Evolutionary conservation across 2,797 vertebrate species (phyloP), one percentile per base, ranked within the genome.

Genomic region (Picus viridis): DNA sequence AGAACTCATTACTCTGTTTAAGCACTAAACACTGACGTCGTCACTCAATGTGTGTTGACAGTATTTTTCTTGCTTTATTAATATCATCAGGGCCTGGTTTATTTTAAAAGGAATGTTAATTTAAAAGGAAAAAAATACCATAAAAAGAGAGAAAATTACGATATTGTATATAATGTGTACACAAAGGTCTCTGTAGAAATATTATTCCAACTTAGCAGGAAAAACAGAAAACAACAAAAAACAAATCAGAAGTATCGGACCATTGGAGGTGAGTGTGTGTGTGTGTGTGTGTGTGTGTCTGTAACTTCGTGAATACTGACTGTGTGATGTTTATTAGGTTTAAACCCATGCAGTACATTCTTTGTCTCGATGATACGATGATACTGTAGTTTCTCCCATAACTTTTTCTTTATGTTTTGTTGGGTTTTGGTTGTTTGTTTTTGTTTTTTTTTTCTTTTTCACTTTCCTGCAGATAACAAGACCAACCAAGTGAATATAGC

Each of bases 131-230:
- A 97, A 39, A 39, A 39, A 39, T 12, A 39, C 10, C 10, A 39
- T 39, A 39, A 39, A 39, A 39, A 39, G 39, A 39, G 96, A 97
- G 7, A 97, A 43, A 97, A 97, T 94, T 97, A 97, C 75, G 86
- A 98, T 97, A 97, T 92, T 98, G 98, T 98, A 98, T 97, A 98
- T 98, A 98, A 97, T 98, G 98, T 98, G 98, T 98, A 98, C 98
- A 98, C 98, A 97, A 96, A 97, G 92, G 98, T 96, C 97, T 97
- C 97, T 98, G 97, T 98, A 98, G 98, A 98, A 98, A 97, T 98
- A 98, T 98, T 98, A 98, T 97, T 98, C 98, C 98, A 98, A 97
- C 94, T 97, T 98, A 98, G 98, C 97, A 97, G 97, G 97, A 96
- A 94, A 93, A 91, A 93, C 94, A 71, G 92, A 72, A n/a, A 53